phyloP scores from a whole-genome alignment of 35 echinoderm and acorn worm genomes.

The Apostichopus japonicus region DNA sequence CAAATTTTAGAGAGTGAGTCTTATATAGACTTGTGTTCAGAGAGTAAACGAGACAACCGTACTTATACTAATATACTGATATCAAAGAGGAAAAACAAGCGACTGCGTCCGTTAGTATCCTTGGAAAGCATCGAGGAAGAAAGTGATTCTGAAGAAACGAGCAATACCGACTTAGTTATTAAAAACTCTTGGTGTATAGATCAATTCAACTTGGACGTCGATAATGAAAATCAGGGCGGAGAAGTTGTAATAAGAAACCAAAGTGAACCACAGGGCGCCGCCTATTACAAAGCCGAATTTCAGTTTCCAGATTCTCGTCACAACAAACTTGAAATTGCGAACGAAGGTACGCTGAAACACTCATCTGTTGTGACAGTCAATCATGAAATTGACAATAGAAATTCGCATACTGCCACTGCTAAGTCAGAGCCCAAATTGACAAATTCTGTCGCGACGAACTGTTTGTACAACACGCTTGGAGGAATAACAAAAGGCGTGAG shows the following conservation, averaged over 20 bases:
- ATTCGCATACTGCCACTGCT: background rate
- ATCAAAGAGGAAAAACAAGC: background rate
- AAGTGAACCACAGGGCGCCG: background rate
- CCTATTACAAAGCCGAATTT: background rate
- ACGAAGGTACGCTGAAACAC: background rate
- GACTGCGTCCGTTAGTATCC: background rate
- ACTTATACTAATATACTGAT: background rate
- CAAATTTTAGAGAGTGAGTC: slow-evolving; percentile 30
- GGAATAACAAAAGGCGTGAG: slow-evolving; percentile 51
- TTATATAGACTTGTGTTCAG: background rate
- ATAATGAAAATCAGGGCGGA: background rate
- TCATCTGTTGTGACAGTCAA: background rate
- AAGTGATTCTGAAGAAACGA: background rate
- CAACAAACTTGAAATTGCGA: background rate
- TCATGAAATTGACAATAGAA: background rate
- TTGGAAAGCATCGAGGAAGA: slow-evolving; percentile 1
- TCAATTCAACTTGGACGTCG: background rate
- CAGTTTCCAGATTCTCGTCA: background rate
- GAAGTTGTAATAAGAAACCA: slow-evolving; percentile 4
- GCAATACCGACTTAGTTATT: too few species aligned
- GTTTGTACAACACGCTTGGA: slow-evolving; percentile 49
- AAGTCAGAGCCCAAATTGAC: background rate
- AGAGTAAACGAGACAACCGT: background rate
- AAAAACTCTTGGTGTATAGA: background rate
- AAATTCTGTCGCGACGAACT: slow-evolving; percentile 19